Conservation (phyloP, 2,113 vertebrate species). For the Acrocephalus kingi region DNA sequence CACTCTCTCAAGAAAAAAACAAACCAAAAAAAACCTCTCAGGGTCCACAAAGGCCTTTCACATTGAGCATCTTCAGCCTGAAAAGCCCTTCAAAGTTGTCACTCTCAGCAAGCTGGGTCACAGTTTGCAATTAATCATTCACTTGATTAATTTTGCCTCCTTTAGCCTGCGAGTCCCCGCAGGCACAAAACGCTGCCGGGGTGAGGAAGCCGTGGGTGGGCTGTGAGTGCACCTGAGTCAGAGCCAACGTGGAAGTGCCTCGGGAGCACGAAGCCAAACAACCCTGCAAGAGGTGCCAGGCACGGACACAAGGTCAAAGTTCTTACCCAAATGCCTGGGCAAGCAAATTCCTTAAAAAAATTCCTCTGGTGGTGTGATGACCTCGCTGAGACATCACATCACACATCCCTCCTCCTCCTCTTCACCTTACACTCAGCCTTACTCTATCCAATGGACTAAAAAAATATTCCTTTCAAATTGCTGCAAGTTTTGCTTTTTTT, state of each 20-base stretch:
- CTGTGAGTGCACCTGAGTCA: accelerated
- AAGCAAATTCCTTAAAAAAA: background rate
- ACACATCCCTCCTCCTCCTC: background rate
- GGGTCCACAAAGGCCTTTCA: background rate
- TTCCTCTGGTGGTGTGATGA: background rate
- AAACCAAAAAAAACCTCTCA: background rate
- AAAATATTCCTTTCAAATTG: background rate
- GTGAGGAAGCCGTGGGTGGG: background rate
- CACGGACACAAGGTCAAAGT: background rate
- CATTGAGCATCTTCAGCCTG: background rate
- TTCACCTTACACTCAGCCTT: background rate
- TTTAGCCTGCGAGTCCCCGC: background rate
- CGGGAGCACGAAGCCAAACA: accelerated
- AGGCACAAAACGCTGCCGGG: accelerated
- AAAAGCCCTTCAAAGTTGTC: background rate
- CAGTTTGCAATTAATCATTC: constrained; percentile 6
- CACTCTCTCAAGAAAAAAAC: background rate
- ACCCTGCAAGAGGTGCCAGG: background rate
- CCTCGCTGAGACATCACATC: accelerated
- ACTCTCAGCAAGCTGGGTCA: background rate
- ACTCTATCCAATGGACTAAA: background rate
- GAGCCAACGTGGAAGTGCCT: accelerated
- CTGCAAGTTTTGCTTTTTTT: background rate
- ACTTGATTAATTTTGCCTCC: constrained; percentile 15
- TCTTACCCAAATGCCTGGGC: background rate